These are phyloP conservation scores for Lycopodina hypogea DNA, from an alignment of 37 sponge, comb jelly and placozoan genomes.

Conservation along the genomic window DNA sequence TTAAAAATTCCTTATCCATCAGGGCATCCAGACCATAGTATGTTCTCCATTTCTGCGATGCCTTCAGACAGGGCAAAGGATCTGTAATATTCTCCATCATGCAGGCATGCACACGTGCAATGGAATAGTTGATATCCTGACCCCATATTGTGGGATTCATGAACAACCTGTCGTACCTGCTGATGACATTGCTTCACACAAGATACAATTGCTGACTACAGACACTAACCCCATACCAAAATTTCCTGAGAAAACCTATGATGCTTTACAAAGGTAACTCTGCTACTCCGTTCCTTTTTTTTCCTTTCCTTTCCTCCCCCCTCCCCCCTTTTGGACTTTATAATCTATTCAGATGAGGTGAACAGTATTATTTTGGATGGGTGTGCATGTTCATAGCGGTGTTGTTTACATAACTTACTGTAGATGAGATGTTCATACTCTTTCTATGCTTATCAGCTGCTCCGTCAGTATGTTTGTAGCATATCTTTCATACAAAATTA, in stretches of 20 bases:
- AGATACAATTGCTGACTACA: background rate
- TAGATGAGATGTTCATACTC: no score
- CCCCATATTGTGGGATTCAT: constrained; percentile 4
- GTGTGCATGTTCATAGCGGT: no score
- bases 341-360: no score
- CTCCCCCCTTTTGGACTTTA: no score
- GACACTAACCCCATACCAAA: constrained; percentile 28
- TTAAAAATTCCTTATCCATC: background rate
- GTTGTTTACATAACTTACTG: no score
- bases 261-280: constrained; percentile 39
- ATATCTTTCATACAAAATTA: no score
- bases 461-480: no score
- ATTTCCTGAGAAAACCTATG: constrained; percentile 37
- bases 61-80: constrained; percentile 52
- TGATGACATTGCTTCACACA: background rate
- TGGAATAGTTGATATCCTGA: constrained; percentile 35
- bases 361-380: no score
- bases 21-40: constrained; percentile 26
- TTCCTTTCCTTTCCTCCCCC: no score
- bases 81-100: constrained; percentile 1
- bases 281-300: no score
- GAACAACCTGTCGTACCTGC: constrained; percentile 44
- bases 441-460: no score
- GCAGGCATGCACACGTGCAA: constrained; percentile 46
- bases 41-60: constrained; percentile 54